Percentiles rank a stretch among this genome's conserved stretches.
Conservation (phyloP, 1,140 invertebrate genomes). For the Neodiprion virginianus region DNA sequence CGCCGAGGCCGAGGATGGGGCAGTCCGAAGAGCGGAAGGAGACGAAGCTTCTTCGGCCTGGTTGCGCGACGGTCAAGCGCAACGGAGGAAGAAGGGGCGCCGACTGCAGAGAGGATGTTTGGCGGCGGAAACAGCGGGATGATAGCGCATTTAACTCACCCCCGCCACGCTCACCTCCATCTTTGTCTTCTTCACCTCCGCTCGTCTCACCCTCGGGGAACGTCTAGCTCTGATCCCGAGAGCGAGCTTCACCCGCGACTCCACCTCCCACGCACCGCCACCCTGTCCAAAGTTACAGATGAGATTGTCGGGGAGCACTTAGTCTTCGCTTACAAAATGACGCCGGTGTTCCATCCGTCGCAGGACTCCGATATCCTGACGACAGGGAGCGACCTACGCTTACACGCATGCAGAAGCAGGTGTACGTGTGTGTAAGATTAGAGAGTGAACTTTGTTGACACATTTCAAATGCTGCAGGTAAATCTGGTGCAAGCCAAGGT, state of each 20-base stretch:
- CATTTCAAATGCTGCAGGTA: no score
- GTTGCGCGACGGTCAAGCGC: no score
- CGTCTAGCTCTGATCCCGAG: not conserved
- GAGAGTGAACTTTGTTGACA: no score
- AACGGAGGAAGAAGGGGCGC: conserved; percentile 24
- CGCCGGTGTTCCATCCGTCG: conserved; percentile 35
- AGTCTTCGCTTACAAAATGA: conserved; percentile 35
- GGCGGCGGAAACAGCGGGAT: conserved; percentile 44
- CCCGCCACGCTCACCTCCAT: conserved; percentile 2
- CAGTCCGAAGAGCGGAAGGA: no score
- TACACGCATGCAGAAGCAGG: no score
- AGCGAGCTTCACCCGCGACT: not conserved
- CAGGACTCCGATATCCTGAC: not conserved
- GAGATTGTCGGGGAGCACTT: conserved; percentile 29
- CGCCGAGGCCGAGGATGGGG: conserved; percentile 13
- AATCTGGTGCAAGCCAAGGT: no score
- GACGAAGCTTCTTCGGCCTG: no score
- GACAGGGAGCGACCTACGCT: no score
- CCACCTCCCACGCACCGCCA: conserved; percentile 1
- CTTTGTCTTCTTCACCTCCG: not conserved
- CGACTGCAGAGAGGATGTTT: conserved; percentile 41
- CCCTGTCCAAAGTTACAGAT: conserved; percentile 29
- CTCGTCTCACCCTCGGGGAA: not conserved
- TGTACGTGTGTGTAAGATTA: conserved; percentile 15
- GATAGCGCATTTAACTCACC: conserved; percentile 46